Base-by-base conservation (phyloP, 2,888 invertebrate species). In the Asteroscopus sphinx region DNA sequence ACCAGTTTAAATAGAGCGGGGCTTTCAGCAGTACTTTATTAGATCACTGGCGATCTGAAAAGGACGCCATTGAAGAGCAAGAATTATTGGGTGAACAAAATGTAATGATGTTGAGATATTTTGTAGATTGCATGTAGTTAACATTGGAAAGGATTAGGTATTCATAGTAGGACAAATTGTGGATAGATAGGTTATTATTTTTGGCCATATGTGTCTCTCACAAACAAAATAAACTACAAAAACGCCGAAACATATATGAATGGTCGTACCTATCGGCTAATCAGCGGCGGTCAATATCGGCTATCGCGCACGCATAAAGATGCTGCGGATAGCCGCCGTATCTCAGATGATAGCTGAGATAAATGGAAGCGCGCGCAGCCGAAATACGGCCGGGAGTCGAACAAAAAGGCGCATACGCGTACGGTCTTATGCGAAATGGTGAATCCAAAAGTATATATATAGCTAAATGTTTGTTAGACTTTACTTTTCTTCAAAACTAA, bases 331-430 rank as follows among this genome's bases (percentile, higher is more conserved):
- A 87, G 82, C 86, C 75, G 78, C 76, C 82, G 88, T 90, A 91
- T 92, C 92, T 87, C 86, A 87, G 92, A 91, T 89, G 90, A 90
- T 89, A 88, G 86, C 83, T 70, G 78, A 89, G 92, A 92, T 92
- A 93, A 91, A 91, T 84, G 86, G 82, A 82, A 77, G 86, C 88
- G 83, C 87, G 86, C 87, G 86, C 92, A 89, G 90, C 93, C 93
- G 87, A 93, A 93, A 93, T 93, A 93, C 91, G 85, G 82, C 78
- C 77, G 70, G 80, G 82, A 79, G 77, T 73, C 65, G 85, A 84
- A 83, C 91, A 91, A 92, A 92, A 91, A 91, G 91, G 82, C 86
- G 81, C 81, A 77, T 63, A 79, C 84, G 83, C 73, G 47, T 81
- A 86, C 33, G 75, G 77, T 9, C 5, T 16, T 77, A 82, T 88